phyloP scores from a whole-genome alignment of 2,888 invertebrate genomes.

The Rhaphigaster nebulosa region DNA sequence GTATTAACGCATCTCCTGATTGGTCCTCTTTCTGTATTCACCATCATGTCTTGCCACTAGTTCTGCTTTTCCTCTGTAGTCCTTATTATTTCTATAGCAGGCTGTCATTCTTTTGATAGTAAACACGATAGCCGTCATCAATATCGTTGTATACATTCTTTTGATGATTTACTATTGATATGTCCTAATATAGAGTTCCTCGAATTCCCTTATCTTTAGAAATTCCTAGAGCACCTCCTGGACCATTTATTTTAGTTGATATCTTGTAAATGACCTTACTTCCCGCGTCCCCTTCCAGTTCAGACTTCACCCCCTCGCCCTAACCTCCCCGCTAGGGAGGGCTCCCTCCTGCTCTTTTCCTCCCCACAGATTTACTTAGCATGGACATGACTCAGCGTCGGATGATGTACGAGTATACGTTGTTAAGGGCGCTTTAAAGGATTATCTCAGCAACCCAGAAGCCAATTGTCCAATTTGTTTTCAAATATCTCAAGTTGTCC shows the following conservation, averaged over 20 bases:
- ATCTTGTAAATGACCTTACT: neutral
- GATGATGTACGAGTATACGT: slow-evolving; percentile 3
- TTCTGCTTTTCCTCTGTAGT: neutral
- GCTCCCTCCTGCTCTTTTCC: neutral
- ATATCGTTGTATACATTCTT: neutral
- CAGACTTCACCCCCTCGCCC: neutral
- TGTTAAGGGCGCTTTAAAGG: neutral
- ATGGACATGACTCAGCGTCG: slow-evolving; percentile 10
- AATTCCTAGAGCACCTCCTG: neutral
- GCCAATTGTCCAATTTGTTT: neutral
- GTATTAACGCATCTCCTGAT: no score
- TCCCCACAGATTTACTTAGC: slow-evolving; percentile 33
- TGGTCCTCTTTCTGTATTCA: no score
- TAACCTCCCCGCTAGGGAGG: neutral
- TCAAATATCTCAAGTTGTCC: neutral
- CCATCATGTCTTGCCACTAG: no score
- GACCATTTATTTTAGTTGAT: neutral
- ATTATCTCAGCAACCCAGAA: neutral
- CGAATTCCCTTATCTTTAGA: neutral
- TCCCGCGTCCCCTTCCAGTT: neutral
- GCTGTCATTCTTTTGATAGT: neutral
- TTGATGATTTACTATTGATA: neutral
- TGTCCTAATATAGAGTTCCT: neutral
- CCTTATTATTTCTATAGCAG: neutral
- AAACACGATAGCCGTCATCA: neutral